Evolutionary conservation across 2,888 invertebrate species (phyloP).

Genomic region (Hydrotaea cyrtoneurina): DNA sequence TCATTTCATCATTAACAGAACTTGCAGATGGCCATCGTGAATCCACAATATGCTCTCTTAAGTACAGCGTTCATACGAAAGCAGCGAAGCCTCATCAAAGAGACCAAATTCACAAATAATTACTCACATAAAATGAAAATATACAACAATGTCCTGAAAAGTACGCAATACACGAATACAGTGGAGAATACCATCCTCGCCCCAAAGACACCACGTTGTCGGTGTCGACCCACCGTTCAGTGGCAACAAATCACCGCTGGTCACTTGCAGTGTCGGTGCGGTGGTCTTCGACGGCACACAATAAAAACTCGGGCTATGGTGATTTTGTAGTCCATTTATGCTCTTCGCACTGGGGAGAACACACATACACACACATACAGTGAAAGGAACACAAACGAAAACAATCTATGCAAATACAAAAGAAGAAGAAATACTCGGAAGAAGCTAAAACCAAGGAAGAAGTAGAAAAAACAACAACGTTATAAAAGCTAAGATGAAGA

Average conservation of each 20-base stretch:
- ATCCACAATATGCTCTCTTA: constrained; percentile 1
- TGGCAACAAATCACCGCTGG: neutral
- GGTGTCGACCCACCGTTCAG: neutral
- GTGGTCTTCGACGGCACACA: neutral
- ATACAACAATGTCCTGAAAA: neutral
- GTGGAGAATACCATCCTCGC: neutral
- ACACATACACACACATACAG: too few relatives aligned
- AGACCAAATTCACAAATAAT: constrained; percentile 34
- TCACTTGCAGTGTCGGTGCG: neutral
- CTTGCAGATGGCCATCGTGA: neutral
- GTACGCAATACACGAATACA: neutral
- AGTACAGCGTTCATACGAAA: neutral
- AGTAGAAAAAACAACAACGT: neutral
- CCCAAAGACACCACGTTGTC: neutral
- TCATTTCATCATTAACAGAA: constrained; percentile 24
- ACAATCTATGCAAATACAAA: constrained; percentile 36
- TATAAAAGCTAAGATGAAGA: neutral
- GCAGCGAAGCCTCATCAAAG: neutral
- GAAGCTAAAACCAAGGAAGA: neutral
- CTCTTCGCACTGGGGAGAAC: constrained; percentile 23
- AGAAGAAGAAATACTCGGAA: neutral
- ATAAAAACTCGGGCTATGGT: constrained; percentile 14
- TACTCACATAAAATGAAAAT: constrained; percentile 6
- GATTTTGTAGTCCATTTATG: constrained; percentile 45
- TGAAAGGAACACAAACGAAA: neutral